Base-by-base conservation (phyloP, 2,797 vertebrate genomes). In the Dendrocincla tyrannina region DNA sequence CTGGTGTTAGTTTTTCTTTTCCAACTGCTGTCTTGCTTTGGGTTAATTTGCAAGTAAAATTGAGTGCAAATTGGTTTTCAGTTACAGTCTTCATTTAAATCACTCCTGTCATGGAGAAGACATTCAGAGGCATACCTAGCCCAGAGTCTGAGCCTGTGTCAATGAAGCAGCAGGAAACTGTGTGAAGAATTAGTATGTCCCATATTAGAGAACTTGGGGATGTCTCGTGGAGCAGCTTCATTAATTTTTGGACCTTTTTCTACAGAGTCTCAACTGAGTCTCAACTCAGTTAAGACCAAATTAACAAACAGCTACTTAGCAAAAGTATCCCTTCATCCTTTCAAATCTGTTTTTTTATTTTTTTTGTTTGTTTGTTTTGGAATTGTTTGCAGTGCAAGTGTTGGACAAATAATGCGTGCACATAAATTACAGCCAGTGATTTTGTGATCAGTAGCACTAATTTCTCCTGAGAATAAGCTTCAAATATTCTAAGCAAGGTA, bases 11-110 rank as follows among this genome's bases (percentile, higher is more conserved):
- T 52, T 52, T 52, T 52, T 30, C 11, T 32, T 11, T 9, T 1
- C 25, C 6, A 70, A 6, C 7, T 55, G 11, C 3, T 27, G 1
- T 15, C 59, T n/a, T 30, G 3, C 0, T 0, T 33, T 66, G 37
- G 37, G 13, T 74, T 74, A 10, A 17, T 30, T 68, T 83, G 20
- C 13, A 66, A 62, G 42, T 44, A 66, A 83, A 92, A 75, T 24
- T 11, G 37, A 72, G 11, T 33, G 8, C 4, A 77, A 87, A 32
- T 25, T 68, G 3, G 4, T 42, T 87, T 60, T 67, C 25, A 55
- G 6, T 68, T 63, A 10, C 4, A 62, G 7, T 20, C 35, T 75
- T 84, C 25, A 11, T 23, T 87, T 50, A 80, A 58, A 42, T 58
- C 30, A 32, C 4, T 55, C 20, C 15, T 20, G 28, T 52, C 22